Conservation (phyloP, 2,888 invertebrate genomes). For the Phortica magna region DNA sequence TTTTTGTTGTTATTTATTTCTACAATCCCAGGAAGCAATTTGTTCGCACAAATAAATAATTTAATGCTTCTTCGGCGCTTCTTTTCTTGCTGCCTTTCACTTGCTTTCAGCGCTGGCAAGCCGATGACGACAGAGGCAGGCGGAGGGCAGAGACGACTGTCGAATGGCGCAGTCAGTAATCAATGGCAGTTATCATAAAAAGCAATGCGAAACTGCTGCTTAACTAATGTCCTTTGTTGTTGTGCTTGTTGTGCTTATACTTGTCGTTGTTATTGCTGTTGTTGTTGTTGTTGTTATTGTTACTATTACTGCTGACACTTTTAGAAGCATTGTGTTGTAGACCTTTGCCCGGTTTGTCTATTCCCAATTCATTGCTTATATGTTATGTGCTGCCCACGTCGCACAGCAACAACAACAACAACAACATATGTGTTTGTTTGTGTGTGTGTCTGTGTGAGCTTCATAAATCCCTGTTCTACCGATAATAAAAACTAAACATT, state of each 20-base stretch:
- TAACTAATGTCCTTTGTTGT: neutral
- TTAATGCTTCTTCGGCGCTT: slow-evolving; percentile 57
- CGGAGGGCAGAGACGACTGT: neutral
- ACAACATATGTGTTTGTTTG: neutral
- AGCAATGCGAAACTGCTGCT: neutral
- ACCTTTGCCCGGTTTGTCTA: slow-evolving; percentile 22
- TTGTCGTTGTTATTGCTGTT: neutral
- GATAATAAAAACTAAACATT: slow-evolving; percentile 69
- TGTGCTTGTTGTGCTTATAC: no score
- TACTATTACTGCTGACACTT: neutral
- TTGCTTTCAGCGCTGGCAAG: neutral
- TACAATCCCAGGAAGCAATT: slow-evolving; percentile 72
- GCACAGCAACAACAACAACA: neutral
- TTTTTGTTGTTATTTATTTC: slow-evolving; percentile 74
- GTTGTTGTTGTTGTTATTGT: neutral
- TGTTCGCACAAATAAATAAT: slow-evolving; percentile 73
- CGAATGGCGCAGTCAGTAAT: neutral
- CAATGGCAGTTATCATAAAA: no score
- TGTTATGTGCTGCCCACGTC: neutral
- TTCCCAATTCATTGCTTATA: neutral
- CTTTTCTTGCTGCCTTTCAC: no score
- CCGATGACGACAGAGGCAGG: neutral
- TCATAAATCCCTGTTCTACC: slow-evolving; percentile 59
- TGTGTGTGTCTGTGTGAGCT: slow-evolving; percentile 18
- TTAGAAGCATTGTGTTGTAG: slow-evolving; percentile 20